Evolutionary conservation across 2,888 invertebrate species (phyloP), one percentile per base, ranked within the genome.

Genomic region (Lamproptera curius): DNA sequence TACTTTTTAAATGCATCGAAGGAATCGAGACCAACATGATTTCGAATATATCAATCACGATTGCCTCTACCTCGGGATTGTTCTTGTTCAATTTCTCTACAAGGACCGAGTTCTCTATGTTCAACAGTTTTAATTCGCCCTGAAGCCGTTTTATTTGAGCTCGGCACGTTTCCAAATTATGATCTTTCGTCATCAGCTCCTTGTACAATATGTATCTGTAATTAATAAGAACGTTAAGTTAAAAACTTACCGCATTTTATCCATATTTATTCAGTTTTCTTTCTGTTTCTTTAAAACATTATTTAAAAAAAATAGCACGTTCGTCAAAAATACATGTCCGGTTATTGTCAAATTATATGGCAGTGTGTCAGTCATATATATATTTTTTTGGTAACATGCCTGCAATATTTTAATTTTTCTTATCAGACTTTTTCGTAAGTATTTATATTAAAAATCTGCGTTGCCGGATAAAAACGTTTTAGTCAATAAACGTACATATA

Each of bases 141-240:
- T 92, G 91, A 40, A 92, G 76, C 36, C 89, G 80, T 58, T 89
- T 89, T 53, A 92, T 77, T 70, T 91, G 91, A 41, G 89, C 86
- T 46, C 91, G 89, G 33, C 92, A 86, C 5, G 84, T 88, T 61
- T 92, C 92, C 54, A 92, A 75, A 11, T 89, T 89, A 57, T 90
- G 89, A 57, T 92, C 92, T 58, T 91, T 91, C 31, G 89, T 89
- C 70, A 91, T 81, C 51, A 92, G 63, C 59, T 92, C 91, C 62
- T 91, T 90, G 63, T 92, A 91, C 54, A 92, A 73, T 57, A 90
- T 85, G 61, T 91, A 92, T 65, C 92, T 92, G 70, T 15, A 73
- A 72, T 9, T 3, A 31, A 50, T 23, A 38, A 23, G 28, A 42
- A 47, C 28, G 31, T 10, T 54, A 2, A 16, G n/a, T 8, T 45